Conservation (phyloP, 2,113 vertebrate species). For the Ovis canadensis region DNA sequence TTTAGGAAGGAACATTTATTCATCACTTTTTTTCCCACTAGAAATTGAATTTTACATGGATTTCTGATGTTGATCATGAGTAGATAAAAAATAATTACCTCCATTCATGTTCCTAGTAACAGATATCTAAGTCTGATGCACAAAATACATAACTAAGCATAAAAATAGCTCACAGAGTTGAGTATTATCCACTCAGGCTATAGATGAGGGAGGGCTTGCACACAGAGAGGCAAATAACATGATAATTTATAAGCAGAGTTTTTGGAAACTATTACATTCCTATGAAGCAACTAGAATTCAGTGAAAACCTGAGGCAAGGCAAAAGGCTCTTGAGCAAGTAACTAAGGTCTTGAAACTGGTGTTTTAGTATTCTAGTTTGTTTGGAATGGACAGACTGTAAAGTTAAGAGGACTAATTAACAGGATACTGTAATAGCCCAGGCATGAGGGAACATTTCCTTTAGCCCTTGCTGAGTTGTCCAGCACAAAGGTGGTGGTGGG, state of each 20-base stretch:
- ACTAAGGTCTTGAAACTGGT: not conserved
- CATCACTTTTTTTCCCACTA: not conserved
- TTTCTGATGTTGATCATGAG: not conserved
- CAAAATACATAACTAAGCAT: not conserved
- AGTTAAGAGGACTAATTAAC: not conserved
- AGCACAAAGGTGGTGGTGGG: not conserved
- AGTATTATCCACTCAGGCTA: not conserved
- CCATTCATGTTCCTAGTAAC: not conserved
- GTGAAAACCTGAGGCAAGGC: not conserved
- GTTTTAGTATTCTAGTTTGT: not conserved
- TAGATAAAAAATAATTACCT: not conserved
- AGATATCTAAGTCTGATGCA: not conserved
- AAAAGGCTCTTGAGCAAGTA: not conserved
- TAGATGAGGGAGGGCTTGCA: not conserved
- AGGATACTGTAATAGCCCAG: not conserved
- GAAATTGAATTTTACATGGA: not conserved
- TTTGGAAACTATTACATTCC: not conserved
- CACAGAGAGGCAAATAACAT: not conserved
- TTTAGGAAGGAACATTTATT: not conserved
- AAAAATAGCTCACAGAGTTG: not conserved
- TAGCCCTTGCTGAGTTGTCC: not conserved
- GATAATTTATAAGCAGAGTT: not conserved
- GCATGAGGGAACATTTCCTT: not conserved
- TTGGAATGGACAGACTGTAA: not conserved
- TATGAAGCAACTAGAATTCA: not conserved